Base-by-base conservation (phyloP, 2,888 invertebrate genomes). In the Orthonychiurus folsomi region DNA sequence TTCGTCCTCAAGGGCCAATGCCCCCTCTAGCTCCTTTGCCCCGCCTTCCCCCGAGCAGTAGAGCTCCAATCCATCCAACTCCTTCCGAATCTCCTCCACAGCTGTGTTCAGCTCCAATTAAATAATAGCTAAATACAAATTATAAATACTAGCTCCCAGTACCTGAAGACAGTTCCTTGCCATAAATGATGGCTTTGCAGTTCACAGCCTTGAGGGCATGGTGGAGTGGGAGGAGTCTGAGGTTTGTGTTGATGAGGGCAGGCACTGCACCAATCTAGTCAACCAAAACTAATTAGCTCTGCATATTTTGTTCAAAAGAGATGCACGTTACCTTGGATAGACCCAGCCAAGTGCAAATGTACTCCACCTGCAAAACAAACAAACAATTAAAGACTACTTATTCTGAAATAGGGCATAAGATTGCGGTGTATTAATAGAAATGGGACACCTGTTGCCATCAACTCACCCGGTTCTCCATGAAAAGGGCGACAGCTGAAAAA, bases 241-340 rank as follows among this genome's bases (percentile, higher is more conserved):
- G 84, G 78, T 96, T 96, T 62, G 88, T 91, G 77, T 99, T 99
- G 74, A 99, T 92, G 59, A 99, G 83, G 0, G 97, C 92, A 0
- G 88, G 81, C 23, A 92, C 83, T 0, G 88, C 83, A 0, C 93
- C 92, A 23, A 90, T 78, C 78, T 96, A 26, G 1, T 54, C 25
- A 27, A 48, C 37, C 15, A 56, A 20, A 28, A 56, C 27, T 48
- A 37, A 37, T 12, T 5, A n/a, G 52, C 9, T 20, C 3, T 20
- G 20, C 20, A 20, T 52, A 20, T 21, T 52, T 21, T 52, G 52
- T 21, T 23, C 5, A 21, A 12, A n/a, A 20, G 20, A 12, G n/a
- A 52, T 20, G 48, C n/a, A 9, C n/a, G 9, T 61, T 64, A 70
- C 70, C 60, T 68, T 64, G 55, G 64, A 63, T 59, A 93, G 81